These are phyloP conservation scores for Bursaphelenchus mucronatus DNA, from an alignment of 1,140 invertebrate species.

Conservation along the genomic window DNA sequence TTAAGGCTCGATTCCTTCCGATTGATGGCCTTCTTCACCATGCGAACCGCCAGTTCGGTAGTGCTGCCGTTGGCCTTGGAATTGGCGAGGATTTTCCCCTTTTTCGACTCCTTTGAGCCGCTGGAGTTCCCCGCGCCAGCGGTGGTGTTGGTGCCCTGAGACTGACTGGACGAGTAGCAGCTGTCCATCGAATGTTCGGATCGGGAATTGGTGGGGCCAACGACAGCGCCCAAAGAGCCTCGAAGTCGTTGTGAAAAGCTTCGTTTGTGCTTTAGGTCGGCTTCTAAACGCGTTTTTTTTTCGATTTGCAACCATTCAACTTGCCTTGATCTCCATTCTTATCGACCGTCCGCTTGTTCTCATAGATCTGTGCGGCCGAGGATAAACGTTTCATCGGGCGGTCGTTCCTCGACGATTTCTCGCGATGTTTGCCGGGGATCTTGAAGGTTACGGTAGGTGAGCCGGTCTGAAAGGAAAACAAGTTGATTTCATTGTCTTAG, in stretches of 20 bases:
- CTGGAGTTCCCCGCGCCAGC: slow-evolving; percentile 2
- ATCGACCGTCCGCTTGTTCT: slow-evolving; percentile 2
- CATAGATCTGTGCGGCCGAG: slow-evolving; percentile 3
- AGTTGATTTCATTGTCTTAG: neutral
- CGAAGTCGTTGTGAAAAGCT: slow-evolving; percentile 7
- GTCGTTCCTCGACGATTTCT: neutral
- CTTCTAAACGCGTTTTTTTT: neutral
- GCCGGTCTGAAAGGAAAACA: neutral
- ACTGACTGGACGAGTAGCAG: neutral
- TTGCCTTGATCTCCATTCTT: neutral
- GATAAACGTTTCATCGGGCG: slow-evolving; percentile 21
- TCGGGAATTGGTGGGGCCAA: neutral
- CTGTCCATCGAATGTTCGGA: slow-evolving; percentile 10
- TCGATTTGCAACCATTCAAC: neutral
- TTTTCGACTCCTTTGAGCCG: slow-evolving; percentile 8
- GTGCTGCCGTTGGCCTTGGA: slow-evolving; percentile 33
- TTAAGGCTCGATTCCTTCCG: slow-evolving; percentile 46
- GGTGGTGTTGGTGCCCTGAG: neutral
- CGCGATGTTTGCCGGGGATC: slow-evolving; percentile 20
- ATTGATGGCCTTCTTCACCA: slow-evolving; percentile 46
- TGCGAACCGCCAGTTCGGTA: slow-evolving; percentile 38
- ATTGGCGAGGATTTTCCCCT: slow-evolving; percentile 17
- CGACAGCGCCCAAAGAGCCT: neutral
- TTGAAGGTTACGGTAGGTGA: slow-evolving; percentile 33
- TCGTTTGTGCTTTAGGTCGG: neutral